A percentile compares a stretch with the other conserved stretches of the same genome.
Evolutionary conservation across 1,140 invertebrate genomes (phyloP).

Genomic region (Asbolus verrucosus): DNA sequence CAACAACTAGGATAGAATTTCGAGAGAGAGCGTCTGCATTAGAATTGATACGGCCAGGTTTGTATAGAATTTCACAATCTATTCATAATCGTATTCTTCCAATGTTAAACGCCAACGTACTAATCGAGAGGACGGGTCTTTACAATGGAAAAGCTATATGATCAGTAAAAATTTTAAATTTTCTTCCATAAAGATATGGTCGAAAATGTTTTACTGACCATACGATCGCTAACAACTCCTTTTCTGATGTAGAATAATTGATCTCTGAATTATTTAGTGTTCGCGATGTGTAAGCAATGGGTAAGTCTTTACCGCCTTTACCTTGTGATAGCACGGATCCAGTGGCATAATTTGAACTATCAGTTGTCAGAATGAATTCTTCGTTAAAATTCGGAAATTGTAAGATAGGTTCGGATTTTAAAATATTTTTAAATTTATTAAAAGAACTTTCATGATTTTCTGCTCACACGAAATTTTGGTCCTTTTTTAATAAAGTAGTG

Average conservation of each 20-base stretch:
- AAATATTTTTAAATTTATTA: conserved; percentile 60
- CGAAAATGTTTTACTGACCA: conserved; percentile 62
- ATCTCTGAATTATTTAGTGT: conserved; percentile 46
- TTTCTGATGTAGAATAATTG: conserved; percentile 62
- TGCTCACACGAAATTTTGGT: neutral
- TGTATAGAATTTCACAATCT: conserved; percentile 66
- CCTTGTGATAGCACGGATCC: conserved; percentile 57
- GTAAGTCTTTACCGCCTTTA: conserved; percentile 45
- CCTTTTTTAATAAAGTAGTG: conserved; percentile 6
- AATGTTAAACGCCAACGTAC: conserved; percentile 64
- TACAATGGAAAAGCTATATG: conserved; percentile 64
- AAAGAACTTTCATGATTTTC: conserved; percentile 49
- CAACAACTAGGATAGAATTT: neutral
- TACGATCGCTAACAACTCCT: conserved; percentile 69
- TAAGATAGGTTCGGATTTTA: conserved; percentile 63
- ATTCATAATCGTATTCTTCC: conserved; percentile 64
- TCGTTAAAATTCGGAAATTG: conserved; percentile 58
- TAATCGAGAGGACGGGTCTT: conserved; percentile 63
- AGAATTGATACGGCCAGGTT: conserved; percentile 61
- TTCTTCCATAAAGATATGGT: conserved; percentile 63
- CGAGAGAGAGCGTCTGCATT: conserved; percentile 63
- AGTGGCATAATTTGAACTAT: conserved; percentile 59
- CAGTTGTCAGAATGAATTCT: conserved; percentile 60
- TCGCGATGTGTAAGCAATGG: conserved; percentile 53
- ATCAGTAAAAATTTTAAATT: conserved; percentile 64